phyloP scores from a whole-genome alignment of 2,888 invertebrate species.

The Acanthoscelides obtectus region DNA sequence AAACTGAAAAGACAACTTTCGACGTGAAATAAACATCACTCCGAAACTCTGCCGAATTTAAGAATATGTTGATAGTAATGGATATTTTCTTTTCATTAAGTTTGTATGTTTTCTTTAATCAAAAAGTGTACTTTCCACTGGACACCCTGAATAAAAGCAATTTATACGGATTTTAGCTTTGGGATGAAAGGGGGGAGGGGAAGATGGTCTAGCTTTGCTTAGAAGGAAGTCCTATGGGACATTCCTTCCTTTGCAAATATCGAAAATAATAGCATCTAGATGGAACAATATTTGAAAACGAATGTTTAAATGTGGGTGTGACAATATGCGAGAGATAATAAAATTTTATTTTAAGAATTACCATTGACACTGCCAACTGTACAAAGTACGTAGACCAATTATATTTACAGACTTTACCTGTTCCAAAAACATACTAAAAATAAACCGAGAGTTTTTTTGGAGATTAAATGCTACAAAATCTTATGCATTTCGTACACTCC shows the following conservation, averaged over 20 bases:
- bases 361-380: conserved; percentile 1
- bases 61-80: conserved; percentile 98
- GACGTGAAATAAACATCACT: too few species aligned
- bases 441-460: background rate
- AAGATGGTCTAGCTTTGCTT: conserved; percentile 93
- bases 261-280: conserved; percentile 98
- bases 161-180: conserved; percentile 98
- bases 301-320: background rate
- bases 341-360: background rate
- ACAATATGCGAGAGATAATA: background rate
- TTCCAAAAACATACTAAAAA: background rate
- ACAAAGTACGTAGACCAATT: background rate
- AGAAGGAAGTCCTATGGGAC: too few species aligned
- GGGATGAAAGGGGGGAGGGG: conserved; percentile 99
- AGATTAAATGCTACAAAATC: too few species aligned
- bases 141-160: conserved; percentile 98
- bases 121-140: too few species aligned
- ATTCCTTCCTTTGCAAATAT: too few species aligned
- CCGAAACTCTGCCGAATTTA: conserved; percentile 88
- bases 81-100: too few species aligned
- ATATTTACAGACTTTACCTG: background rate
- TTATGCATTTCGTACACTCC: too few species aligned
- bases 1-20: too few species aligned
- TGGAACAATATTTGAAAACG: conserved; percentile 66
- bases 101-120: too few species aligned